Evolutionary conservation across 1,140 invertebrate species (phyloP), one percentile per base, ranked within the genome.

Genomic region (Drosophila santomea): DNA sequence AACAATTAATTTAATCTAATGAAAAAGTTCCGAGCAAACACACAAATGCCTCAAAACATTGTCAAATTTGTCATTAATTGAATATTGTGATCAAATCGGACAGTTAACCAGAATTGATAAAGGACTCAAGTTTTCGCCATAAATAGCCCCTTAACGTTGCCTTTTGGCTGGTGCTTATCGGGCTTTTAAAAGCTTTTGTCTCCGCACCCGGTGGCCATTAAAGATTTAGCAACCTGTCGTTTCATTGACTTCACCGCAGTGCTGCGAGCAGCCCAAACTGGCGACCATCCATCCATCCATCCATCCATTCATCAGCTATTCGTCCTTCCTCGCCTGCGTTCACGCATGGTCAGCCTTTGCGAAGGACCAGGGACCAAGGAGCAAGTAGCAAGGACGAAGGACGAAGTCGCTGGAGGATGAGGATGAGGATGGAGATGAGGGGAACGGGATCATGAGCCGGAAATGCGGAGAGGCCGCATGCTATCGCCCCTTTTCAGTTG

Each of bases 191-290:
- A 84, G 80, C 76, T 67, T 72, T 83, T 80, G 77, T 78, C 77
- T 85, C 50, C 57, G 35, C 43, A 62, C 55, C 48, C 56, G 50
- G 66, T 60, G 73, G 57, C 58, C 82, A 86, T 85, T 85, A 86
- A 85, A 74, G 74, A 85, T 85, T 85, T 85, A 85, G 64, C 58
- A 86, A 86, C 82, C 78, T 86, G 82, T 82, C 83, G 61, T 86
- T 68, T 79, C 74, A 82, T 86, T 86, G 75, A 86, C 81, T 85
- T 85, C 68, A 78, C 82, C 81, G 81, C 81, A 85, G 56, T 85
- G 74, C 81, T 85, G 64, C 77, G 80, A 78, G 74, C 60, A 80
- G 39, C 39, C 28, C 41, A 32, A 25, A 4, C 52, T 14, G 44
- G 6, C 12, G 1, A 48, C 4, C 25, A 17, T 35, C 36, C 38